phyloP scores from a whole-genome alignment of 2,113 vertebrate species.

The Nibea albiflora region DNA sequence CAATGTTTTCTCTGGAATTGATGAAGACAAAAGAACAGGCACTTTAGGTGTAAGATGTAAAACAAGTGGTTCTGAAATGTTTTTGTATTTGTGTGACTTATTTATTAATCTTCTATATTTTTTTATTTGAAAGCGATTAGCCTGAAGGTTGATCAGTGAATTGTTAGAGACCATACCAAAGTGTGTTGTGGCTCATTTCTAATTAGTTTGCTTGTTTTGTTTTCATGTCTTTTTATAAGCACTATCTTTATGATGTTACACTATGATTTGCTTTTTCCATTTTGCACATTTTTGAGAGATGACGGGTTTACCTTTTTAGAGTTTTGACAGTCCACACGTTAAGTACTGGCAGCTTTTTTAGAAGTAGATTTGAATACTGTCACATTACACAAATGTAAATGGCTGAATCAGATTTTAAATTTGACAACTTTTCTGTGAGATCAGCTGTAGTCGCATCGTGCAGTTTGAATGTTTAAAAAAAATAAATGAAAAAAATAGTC shows the following conservation, averaged over 20 bases:
- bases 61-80: conserved; percentile 75
- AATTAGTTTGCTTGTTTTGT: conserved; percentile 78
- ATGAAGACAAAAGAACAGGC: conserved; percentile 82
- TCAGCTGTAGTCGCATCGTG: conserved; percentile 83
- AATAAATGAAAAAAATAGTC: conserved; percentile 82
- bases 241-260: conserved; percentile 82
- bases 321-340: conserved; percentile 82
- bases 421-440: conserved; percentile 79
- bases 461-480: conserved; percentile 90
- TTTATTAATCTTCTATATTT: conserved; percentile 71
- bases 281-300: conserved; percentile 93
- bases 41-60: conserved; percentile 84
- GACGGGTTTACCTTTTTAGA: conserved; percentile 83
- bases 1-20: conserved; percentile 81
- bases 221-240: conserved; percentile 82
- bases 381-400: conserved; percentile 85
- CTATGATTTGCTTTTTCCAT: conserved; percentile 88
- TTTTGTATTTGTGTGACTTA: conserved; percentile 70
- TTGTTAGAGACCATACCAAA: conserved; percentile 89
- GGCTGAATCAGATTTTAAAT: conserved; percentile 82
- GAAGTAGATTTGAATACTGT: conserved; percentile 89
- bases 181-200: conserved; percentile 86
- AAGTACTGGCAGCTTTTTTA: conserved; percentile 90
- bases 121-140: conserved; percentile 53
- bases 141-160: conserved; percentile 54